Conservation (phyloP, 2,113 vertebrate genomes). For the Erinaceus europaeus region DNA sequence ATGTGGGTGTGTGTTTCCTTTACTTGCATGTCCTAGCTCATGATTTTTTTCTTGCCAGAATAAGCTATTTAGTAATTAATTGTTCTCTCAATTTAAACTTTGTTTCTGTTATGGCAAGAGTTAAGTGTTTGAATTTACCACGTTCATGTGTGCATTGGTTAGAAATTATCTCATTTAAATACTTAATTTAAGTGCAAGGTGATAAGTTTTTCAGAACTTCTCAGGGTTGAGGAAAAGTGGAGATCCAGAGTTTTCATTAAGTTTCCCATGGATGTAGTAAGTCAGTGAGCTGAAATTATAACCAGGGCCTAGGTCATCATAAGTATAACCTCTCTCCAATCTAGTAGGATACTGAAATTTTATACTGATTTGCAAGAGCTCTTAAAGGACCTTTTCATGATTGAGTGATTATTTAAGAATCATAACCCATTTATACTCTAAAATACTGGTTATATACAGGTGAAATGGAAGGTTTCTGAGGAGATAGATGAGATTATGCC, state of each 20-base stretch:
- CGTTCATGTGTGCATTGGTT: not conserved
- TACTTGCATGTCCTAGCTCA: not conserved
- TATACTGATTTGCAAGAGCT: not conserved
- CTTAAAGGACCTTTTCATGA: not conserved
- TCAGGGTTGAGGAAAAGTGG: not conserved
- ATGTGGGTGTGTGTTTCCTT: not conserved
- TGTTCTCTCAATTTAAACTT: not conserved
- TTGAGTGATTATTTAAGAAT: conserved; percentile 6
- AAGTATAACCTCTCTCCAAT: not conserved
- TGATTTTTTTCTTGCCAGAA: not conserved
- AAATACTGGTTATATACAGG: not conserved
- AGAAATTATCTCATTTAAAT: conserved; percentile 22
- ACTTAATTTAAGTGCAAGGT: not conserved
- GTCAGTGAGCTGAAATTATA: conserved; percentile 28
- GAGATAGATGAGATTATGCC: no score
- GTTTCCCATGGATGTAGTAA: not conserved
- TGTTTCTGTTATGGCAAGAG: not conserved
- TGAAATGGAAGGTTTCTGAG: not conserved
- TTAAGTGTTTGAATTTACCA: not conserved
- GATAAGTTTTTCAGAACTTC: not conserved
- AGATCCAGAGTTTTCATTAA: not conserved
- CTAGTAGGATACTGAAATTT: not conserved
- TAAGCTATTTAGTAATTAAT: not conserved
- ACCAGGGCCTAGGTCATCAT: not conserved
- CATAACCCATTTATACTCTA: not conserved